phyloP scores from a whole-genome alignment of 2,113 vertebrate species.

The Lepus europaeus region DNA sequence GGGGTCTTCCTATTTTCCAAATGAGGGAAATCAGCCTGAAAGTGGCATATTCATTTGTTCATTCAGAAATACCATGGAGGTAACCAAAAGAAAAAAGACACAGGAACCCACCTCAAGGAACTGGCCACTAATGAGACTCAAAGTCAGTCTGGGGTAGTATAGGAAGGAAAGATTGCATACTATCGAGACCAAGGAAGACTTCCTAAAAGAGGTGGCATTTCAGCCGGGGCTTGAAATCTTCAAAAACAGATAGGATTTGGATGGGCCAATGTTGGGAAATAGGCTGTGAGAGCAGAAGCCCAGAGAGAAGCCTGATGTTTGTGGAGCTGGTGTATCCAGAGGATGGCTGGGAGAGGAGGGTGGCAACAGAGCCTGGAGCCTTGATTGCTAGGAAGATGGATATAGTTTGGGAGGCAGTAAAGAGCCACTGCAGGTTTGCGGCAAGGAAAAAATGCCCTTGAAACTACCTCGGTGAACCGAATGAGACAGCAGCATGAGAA shows the following conservation, averaged over 20 bases:
- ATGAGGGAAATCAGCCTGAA: not conserved
- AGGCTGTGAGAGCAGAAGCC: not conserved
- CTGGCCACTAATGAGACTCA: not conserved
- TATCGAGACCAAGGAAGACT: not conserved
- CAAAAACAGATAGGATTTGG: not conserved
- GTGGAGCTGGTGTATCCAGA: not conserved
- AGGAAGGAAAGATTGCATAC: not conserved
- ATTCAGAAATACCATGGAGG: not conserved
- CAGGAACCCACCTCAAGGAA: not conserved
- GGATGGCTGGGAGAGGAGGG: not conserved
- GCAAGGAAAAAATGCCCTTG: not conserved
- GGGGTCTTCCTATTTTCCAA: not conserved
- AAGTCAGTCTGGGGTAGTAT: not conserved
- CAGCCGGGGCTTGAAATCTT: not conserved
- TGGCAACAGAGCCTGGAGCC: not conserved
- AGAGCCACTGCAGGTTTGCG: not conserved
- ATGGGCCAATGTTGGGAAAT: not conserved
- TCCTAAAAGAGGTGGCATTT: not conserved
- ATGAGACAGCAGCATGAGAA: not conserved
- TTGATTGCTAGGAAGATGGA: no score
- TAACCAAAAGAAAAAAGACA: not conserved
- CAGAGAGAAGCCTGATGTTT: not conserved
- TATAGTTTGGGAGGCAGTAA: not conserved
- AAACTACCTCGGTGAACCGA: not conserved
- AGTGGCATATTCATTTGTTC: not conserved